Conservation (phyloP, 2,797 vertebrate species). For the Mastacembelus armatus region DNA sequence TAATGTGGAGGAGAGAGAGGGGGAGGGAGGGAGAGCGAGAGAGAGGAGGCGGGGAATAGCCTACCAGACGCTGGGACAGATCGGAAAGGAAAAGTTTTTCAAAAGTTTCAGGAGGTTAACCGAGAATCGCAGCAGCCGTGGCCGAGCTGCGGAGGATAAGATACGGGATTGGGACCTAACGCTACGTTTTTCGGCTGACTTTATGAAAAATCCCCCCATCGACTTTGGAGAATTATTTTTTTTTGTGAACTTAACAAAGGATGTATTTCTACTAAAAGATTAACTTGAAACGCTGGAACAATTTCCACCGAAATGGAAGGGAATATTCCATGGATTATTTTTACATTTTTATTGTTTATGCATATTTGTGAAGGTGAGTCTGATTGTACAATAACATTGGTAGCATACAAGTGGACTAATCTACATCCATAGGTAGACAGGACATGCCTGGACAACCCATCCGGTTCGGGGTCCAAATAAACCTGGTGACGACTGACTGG, state of each 20-base stretch:
- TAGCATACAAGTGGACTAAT: neutral
- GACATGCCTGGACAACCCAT: conserved; percentile 53
- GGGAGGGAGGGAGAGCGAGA: conserved; percentile 15
- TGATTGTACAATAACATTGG: neutral
- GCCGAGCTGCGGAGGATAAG: conserved; percentile 81
- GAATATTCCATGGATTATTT: conserved; percentile 87
- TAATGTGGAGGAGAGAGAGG: conserved; percentile 46
- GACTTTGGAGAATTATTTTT: conserved; percentile 77
- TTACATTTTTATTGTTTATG: conserved; percentile 79
- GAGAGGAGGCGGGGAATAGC: conserved; percentile 81
- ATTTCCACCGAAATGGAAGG: conserved; percentile 86
- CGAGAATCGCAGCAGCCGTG: conserved; percentile 79
- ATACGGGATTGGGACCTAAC: conserved; percentile 74
- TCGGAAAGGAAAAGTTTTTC: conserved; percentile 78
- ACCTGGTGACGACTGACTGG: too few species aligned
- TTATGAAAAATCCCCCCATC: conserved; percentile 69
- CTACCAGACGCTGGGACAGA: conserved; percentile 65
- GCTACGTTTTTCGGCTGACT: conserved; percentile 63
- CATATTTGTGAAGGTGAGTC: conserved; percentile 80
- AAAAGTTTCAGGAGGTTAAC: conserved; percentile 81
- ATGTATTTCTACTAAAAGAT: conserved; percentile 85
- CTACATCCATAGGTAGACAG: conserved; percentile 3
- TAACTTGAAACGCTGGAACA: conserved; percentile 79
- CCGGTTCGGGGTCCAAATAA: neutral
- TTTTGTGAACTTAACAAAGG: conserved; percentile 80